phyloP scores from a whole-genome alignment of 1,140 invertebrate genomes.

The Medauroidea extradentata region DNA sequence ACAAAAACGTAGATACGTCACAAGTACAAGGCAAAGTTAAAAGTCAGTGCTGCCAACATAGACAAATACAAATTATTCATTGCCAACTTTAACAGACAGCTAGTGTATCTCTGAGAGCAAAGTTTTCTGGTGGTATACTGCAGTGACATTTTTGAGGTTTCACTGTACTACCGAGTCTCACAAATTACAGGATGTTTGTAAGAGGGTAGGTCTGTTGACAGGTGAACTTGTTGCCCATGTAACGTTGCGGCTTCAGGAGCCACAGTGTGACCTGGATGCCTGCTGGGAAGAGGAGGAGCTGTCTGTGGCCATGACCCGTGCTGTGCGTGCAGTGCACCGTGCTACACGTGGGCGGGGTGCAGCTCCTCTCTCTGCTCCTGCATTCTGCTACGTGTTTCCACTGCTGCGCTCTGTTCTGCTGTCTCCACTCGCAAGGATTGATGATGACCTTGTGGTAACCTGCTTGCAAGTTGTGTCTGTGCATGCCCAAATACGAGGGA shows the following conservation, averaged over 20 bases:
- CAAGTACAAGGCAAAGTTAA: too few relatives aligned
- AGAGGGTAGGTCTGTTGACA: too few relatives aligned
- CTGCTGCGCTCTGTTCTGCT: constrained; percentile 65
- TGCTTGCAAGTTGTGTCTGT: constrained; percentile 66
- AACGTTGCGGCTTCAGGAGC: constrained; percentile 66
- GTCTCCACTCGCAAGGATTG: constrained; percentile 40
- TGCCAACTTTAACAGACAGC: too few relatives aligned
- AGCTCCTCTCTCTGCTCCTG: constrained; percentile 49
- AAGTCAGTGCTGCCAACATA: too few relatives aligned
- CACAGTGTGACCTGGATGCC: constrained; percentile 70
- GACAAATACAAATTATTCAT: too few relatives aligned
- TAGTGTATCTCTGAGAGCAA: too few relatives aligned
- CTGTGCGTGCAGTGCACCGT: constrained; percentile 54
- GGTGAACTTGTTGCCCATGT: constrained; percentile 59
- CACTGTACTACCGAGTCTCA: too few relatives aligned
- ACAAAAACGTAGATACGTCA: too few relatives aligned
- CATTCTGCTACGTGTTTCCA: constrained; percentile 80
- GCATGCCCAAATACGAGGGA: constrained; percentile 61
- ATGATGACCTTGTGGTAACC: constrained; percentile 56
- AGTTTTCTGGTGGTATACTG: too few relatives aligned
- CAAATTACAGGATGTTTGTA: too few relatives aligned
- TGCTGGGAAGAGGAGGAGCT: constrained; percentile 75
- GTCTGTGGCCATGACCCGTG: constrained; percentile 51
- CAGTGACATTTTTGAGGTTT: too few relatives aligned
- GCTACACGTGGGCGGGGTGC: constrained; percentile 39